Evolutionary conservation across 2,888 invertebrate genomes (phyloP), one percentile per base, ranked within the genome.

Genomic region (Gymnoscelis rufifasciata): DNA sequence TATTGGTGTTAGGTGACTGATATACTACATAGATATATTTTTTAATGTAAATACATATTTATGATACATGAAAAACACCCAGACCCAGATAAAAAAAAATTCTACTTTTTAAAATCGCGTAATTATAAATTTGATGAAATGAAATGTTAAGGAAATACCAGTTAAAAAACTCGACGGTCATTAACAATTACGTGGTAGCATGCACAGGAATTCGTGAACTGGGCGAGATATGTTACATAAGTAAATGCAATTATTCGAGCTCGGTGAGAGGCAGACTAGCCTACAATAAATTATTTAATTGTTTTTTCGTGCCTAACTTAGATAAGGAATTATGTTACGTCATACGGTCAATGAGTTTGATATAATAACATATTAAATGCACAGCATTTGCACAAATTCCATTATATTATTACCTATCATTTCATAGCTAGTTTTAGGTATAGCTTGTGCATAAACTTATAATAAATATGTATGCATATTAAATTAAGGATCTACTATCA

Each of bases 281-380:
- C 14, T 14, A 44, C 31, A 47, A 44, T 50, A 47, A 54, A 47
- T 46, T 35, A 50, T 46, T 47, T 54, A 47, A 52, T 52, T 54
- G 52, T 57, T 57, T 39, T 37, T 47, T 43, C 37, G 39, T 36
- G 43, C 47, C 43, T 38, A 35, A 47, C 47, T 43, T 48, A 51
- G 52, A 42, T 38, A 40, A 43, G 44, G 23, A 38, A 41, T 46
- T 55, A 55, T 27, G 41, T 57, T 54, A 57, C 36, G 19, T 8
- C 23, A 47, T 48, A n/a, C 48, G 41, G 23, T 38, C 43, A 3
- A 26, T 26, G 7, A 6, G 26, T 8, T 6, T 19, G 7, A 26
- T 26, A 26, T 26, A 26, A 6, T 26, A 26, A 26, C 7, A 3
- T 26, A 26, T n/a, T n/a, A n/a, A n/a, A n/a, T n/a, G n/a, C n/a